Evolutionary conservation across 2,113 vertebrate genomes (phyloP).

Genomic region (Chlorocebus sabaeus): DNA sequence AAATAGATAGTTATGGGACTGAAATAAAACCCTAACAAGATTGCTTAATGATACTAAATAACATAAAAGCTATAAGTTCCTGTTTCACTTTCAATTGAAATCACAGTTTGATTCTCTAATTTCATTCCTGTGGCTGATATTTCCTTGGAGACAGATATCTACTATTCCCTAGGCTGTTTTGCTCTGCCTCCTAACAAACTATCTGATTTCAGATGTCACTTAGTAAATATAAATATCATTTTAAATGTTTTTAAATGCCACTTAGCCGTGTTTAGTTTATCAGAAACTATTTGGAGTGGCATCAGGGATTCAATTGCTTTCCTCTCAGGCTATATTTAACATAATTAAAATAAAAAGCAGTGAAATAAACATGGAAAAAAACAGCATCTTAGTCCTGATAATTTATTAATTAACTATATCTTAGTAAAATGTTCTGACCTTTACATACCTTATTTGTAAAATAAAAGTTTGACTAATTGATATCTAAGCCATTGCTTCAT

Average conservation of each 20-base stretch:
- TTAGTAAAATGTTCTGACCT: neutral
- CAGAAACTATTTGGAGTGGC: conserved; percentile 52
- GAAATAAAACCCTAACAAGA: conserved; percentile 35
- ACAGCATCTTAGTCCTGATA: neutral
- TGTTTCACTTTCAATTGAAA: conserved; percentile 59
- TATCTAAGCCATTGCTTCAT: neutral
- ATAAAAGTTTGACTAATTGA: neutral
- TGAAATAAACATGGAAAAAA: conserved; percentile 25
- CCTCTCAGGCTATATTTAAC: conserved; percentile 31
- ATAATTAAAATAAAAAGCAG: conserved; percentile 53
- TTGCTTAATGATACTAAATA: neutral
- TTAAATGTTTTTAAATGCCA: conserved; percentile 46
- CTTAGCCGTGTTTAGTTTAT: conserved; percentile 51
- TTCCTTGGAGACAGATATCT: conserved; percentile 57
- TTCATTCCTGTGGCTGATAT: conserved; percentile 41
- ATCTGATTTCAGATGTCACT: conserved; percentile 43
- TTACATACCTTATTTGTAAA: neutral
- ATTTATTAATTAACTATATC: neutral
- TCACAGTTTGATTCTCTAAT: conserved; percentile 47
- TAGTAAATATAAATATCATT: conserved; percentile 63
- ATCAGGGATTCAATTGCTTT: conserved; percentile 25
- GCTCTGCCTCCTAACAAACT: conserved; percentile 45
- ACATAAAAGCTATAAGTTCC: neutral
- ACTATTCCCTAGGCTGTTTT: conserved; percentile 33
- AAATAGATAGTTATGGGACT: neutral